Conservation (phyloP, 2,888 invertebrate species). For the Eupithecia subumbrata region DNA sequence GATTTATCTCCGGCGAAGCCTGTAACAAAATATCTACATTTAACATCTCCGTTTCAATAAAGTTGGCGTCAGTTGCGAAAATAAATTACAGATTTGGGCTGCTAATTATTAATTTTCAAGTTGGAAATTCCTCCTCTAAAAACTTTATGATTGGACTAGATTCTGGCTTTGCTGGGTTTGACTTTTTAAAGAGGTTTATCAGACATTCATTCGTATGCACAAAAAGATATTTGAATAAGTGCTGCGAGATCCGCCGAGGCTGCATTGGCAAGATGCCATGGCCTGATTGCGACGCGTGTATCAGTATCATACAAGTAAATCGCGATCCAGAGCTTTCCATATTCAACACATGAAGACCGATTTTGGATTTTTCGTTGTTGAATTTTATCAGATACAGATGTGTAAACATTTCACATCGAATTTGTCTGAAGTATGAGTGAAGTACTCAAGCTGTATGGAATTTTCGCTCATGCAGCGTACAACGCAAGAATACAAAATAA, state of each 20-base stretch:
- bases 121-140: background rate
- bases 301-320: constrained; percentile 8
- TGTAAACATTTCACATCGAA: too few species aligned
- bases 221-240: constrained; percentile 29
- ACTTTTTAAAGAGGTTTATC: constrained; percentile 6
- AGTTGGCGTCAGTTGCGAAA: constrained; percentile 17
- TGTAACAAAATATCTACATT: constrained; percentile 73
- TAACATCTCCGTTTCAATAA: constrained; percentile 51
- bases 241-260: constrained; percentile 26
- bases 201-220: constrained; percentile 10
- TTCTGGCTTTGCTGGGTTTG: background rate
- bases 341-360: constrained; percentile 3
- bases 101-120: constrained; percentile 1
- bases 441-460: background rate
- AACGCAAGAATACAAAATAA: too few species aligned
- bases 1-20: constrained; percentile 63
- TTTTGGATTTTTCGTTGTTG: background rate
- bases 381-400: background rate
- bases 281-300: constrained; percentile 37
- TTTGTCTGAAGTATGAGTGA: background rate
- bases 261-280: constrained; percentile 39
- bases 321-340: constrained; percentile 11
- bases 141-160: background rate
- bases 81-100: constrained; percentile 1
- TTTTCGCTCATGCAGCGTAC: background rate